These are phyloP conservation scores for zebrafish (Danio rerio) DNA, from an alignment of 2,113 vertebrate species.

Conservation along the genomic window GRCz12tu NC_133181.1:55068001-55068500, in stretches of 20 bases:
- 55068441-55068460: conserved; percentile 11
- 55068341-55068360: not conserved
- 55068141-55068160: not conserved
- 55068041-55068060: no score
- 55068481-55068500: not conserved
- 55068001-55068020: no score
- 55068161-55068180: conserved; percentile 47
- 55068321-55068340: not conserved
- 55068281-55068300: not conserved
- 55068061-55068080: not conserved
- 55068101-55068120: not conserved
- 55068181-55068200: conserved; percentile 23
- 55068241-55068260: conserved; percentile 7
- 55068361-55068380: conserved; percentile 37
- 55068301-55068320: not conserved
- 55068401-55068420: not conserved
- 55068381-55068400: not conserved
- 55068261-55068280: conserved; percentile 6
- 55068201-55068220: not conserved
- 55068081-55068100: not conserved
- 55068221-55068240: not conserved
- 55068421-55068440: not conserved
- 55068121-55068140: not conserved
- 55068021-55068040: no score
- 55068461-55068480: conserved; percentile 31